Conservation (phyloP, 2,113 vertebrate species). For the Delphinapterus leucas region DNA sequence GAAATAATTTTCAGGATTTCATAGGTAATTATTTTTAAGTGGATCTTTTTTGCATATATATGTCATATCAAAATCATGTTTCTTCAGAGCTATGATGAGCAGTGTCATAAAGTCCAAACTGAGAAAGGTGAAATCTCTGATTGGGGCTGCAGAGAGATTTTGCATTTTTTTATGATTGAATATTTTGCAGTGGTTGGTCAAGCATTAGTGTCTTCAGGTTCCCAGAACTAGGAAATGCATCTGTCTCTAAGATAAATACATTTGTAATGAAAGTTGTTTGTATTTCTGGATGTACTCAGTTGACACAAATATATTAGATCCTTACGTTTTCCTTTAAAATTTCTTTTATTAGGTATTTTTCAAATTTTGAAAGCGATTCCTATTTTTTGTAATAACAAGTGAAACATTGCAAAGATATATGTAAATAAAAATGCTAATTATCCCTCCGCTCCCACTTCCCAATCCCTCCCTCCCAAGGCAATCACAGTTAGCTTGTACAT, state of each 20-base stretch:
- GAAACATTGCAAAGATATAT: background rate
- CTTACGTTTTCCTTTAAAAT: conserved; percentile 7
- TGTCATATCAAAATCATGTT: conserved; percentile 37
- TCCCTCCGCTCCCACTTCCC: background rate
- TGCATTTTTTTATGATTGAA: background rate
- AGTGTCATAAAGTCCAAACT: background rate
- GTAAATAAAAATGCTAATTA: conserved; percentile 18
- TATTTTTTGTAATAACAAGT: background rate
- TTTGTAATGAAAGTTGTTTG: background rate
- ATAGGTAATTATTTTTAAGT: conserved; percentile 26
- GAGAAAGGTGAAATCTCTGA: background rate
- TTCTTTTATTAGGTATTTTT: background rate
- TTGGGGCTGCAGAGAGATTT: background rate
- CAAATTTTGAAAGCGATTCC: background rate
- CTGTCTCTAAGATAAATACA: background rate
- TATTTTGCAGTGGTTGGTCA: background rate
- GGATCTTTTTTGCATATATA: background rate
- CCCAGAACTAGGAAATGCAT: background rate
- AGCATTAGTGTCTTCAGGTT: background rate
- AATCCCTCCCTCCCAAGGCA: background rate
- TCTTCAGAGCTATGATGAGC: background rate
- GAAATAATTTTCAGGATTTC: conserved; percentile 35
- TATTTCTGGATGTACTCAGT: background rate
- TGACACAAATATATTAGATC: conserved; percentile 23
- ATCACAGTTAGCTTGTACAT: background rate